Conservation (phyloP, 2,797 vertebrate species). For the Danio albolineatus region DNA sequence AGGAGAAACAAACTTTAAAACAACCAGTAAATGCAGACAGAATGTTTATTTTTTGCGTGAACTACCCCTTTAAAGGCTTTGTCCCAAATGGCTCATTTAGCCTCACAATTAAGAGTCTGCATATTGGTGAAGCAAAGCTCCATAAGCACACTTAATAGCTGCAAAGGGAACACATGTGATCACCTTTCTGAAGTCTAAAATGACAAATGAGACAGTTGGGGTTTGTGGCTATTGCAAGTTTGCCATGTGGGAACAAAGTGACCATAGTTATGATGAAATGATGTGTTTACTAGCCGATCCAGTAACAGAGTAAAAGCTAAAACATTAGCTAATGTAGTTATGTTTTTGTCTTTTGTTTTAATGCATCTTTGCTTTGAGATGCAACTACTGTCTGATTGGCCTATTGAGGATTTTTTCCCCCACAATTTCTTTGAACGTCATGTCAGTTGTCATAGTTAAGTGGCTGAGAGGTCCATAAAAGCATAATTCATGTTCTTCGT, state of each 20-base stretch:
- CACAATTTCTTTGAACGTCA: not conserved
- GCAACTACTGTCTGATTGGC: not conserved
- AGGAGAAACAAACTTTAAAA: no score
- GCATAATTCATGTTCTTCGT: conserved; percentile 17
- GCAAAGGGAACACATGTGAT: not conserved
- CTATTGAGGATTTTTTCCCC: not conserved
- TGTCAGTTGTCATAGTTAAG: not conserved
- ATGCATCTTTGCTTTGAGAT: not conserved
- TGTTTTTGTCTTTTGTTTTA: no score
- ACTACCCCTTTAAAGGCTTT: not conserved
- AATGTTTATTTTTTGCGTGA: no score
- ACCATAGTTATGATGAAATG: not conserved
- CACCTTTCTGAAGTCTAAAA: not conserved
- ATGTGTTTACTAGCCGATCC: not conserved
- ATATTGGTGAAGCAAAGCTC: not conserved
- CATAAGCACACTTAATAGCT: not conserved
- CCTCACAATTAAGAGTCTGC: not conserved
- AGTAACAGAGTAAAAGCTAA: not conserved
- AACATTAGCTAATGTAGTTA: not conserved
- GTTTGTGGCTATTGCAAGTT: not conserved
- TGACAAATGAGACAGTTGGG: not conserved
- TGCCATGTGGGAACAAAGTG: not conserved
- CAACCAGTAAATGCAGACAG: no score
- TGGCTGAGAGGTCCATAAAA: conserved; percentile 11
- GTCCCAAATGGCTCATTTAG: not conserved